A percentile compares a stretch with the other conserved stretches of the same genome.
Evolutionary conservation across 2,113 vertebrate species (phyloP).

Genomic region (Brachirus orientalis): DNA sequence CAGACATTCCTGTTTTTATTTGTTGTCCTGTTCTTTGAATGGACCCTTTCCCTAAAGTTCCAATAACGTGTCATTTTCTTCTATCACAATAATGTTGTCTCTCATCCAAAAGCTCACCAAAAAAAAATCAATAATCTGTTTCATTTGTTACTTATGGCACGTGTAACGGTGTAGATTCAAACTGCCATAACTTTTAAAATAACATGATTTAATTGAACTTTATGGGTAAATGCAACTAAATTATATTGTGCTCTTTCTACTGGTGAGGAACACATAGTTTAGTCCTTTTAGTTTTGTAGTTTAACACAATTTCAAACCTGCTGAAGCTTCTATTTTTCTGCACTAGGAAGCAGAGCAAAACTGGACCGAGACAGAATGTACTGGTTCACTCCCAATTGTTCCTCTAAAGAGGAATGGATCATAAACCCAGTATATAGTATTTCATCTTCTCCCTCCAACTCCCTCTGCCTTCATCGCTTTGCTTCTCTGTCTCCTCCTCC

Average conservation of each 20-base stretch:
- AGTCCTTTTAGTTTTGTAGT: not conserved
- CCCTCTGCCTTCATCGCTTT: slow-evolving; percentile 32
- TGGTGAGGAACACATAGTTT: not conserved
- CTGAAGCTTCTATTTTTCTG: slow-evolving; percentile 2
- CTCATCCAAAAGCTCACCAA: too few species aligned
- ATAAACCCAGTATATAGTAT: slow-evolving; percentile 17
- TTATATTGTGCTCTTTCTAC: too few species aligned
- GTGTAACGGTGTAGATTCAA: too few species aligned
- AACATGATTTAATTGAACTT: too few species aligned
- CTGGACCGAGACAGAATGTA: slow-evolving; percentile 13
- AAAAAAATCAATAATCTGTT: too few species aligned
- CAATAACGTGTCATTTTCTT: not conserved
- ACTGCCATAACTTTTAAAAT: too few species aligned
- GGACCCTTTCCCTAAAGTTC: not conserved
- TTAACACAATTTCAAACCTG: not conserved
- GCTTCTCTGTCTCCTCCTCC: slow-evolving; percentile 25
- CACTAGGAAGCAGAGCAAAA: slow-evolving; percentile 25
- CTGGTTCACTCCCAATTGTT: slow-evolving; percentile 20
- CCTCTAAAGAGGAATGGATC: slow-evolving; percentile 13
- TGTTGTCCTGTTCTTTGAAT: not conserved
- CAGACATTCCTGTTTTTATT: slow-evolving; percentile 14
- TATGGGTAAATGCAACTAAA: too few species aligned
- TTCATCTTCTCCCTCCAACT: not conserved
- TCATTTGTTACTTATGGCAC: too few species aligned
- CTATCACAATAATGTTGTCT: not conserved